Evolutionary conservation across 1,140 invertebrate species (phyloP).

Genomic region (Drosophila insularis): DNA sequence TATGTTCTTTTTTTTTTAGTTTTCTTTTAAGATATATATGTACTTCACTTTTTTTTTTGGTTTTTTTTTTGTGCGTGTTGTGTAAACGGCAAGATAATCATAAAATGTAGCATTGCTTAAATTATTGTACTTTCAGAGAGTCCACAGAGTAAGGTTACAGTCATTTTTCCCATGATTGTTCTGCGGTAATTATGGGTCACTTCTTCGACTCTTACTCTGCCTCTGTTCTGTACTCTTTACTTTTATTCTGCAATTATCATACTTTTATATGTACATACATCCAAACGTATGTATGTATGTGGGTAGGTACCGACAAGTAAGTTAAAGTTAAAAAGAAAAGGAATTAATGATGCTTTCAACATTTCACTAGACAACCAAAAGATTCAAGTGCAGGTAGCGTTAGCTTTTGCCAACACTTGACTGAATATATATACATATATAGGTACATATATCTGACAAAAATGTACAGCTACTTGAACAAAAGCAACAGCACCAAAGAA

Average conservation of each 20-base stretch:
- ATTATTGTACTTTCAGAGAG: slow-evolving; percentile 67
- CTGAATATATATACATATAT: too few species aligned
- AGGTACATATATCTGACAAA: neutral
- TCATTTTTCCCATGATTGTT: slow-evolving; percentile 78
- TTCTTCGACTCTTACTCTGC: slow-evolving; percentile 23
- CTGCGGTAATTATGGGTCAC: slow-evolving; percentile 77
- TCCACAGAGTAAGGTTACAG: slow-evolving; percentile 30
- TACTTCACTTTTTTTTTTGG: slow-evolving; percentile 10
- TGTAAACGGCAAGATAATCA: slow-evolving; percentile 76
- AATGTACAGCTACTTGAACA: slow-evolving; percentile 68
- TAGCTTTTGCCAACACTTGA: slow-evolving; percentile 18
- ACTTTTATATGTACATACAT: slow-evolving; percentile 28
- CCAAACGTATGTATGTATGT: too few species aligned
- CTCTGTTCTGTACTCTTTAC: neutral
- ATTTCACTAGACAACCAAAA: slow-evolving; percentile 71
- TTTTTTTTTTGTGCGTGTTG: slow-evolving; percentile 49
- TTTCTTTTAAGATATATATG: slow-evolving; percentile 1
- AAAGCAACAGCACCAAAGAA: slow-evolving; percentile 33
- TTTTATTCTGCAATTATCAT: slow-evolving; percentile 70
- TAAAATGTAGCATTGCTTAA: slow-evolving; percentile 73
- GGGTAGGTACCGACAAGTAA: slow-evolving; percentile 33
- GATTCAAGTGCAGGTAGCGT: slow-evolving; percentile 29
- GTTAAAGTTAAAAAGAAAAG: slow-evolving; percentile 45
- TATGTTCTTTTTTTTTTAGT: neutral
- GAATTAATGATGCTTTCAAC: slow-evolving; percentile 79